A percentile compares a stretch with the other conserved stretches of the same genome.
These are phyloP conservation scores for Eulacestoma nigropectus DNA, from an alignment of 2,113 vertebrate species.

Conservation along the genomic window DNA sequence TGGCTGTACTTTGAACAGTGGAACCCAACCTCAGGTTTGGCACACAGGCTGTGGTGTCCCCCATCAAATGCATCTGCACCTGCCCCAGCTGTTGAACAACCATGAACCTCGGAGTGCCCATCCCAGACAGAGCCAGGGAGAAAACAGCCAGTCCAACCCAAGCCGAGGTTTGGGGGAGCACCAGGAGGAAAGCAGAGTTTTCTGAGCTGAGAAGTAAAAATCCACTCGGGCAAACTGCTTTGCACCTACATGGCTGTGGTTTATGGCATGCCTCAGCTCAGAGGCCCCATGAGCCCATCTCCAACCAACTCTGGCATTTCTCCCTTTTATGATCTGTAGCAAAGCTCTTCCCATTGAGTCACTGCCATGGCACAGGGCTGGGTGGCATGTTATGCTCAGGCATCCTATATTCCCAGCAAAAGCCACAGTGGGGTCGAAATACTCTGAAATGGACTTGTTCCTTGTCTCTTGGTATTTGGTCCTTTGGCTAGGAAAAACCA, in stretches of 20 bases:
- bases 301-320: not conserved
- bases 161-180: not conserved
- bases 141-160: not conserved
- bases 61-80: not conserved
- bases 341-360: not conserved
- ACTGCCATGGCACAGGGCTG: not conserved
- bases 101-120: not conserved
- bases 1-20: not conserved
- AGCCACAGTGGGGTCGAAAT: not conserved
- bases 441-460: not conserved
- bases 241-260: fast-evolving
- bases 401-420: fast-evolving
- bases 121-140: fast-evolving
- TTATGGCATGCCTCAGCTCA: not conserved
- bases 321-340: not conserved
- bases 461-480: not conserved
- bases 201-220: not conserved
- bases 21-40: not conserved
- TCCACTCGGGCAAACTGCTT: not conserved
- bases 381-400: not conserved
- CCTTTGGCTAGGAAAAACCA: not conserved
- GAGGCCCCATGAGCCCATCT: not conserved
- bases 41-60: not conserved
- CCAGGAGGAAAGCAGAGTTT: not conserved
- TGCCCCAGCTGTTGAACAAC: not conserved